These are phyloP conservation scores for Mareca strepera DNA, from an alignment of 2,797 vertebrate genomes.

Conservation along the genomic window DNA sequence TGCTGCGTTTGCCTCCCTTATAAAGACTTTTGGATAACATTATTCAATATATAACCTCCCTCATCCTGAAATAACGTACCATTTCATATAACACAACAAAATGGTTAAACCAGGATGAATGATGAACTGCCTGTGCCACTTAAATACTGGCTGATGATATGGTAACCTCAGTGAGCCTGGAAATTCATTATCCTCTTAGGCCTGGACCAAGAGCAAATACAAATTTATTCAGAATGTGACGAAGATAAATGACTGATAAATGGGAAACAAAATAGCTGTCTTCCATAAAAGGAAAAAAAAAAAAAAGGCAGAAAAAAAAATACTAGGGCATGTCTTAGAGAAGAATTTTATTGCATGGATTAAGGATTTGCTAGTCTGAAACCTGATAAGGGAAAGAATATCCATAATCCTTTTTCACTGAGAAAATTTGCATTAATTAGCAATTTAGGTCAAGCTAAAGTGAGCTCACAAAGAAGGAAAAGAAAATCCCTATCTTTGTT, in stretches of 20 bases:
- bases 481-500: conserved; percentile 13
- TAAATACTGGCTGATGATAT: not conserved
- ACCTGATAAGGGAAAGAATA: conserved; percentile 33
- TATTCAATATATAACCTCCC: not conserved
- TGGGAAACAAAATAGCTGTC: not conserved
- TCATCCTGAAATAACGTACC: not conserved
- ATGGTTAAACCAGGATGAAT: not conserved
- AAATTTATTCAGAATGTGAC: conserved; percentile 36
- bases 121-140: not conserved
- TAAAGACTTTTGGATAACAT: not conserved
- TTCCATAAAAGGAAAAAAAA: not conserved
- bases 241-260: conserved; percentile 36
- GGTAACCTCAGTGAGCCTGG: not conserved
- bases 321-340: not conserved
- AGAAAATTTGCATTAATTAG: conserved; percentile 71
- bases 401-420: conserved; percentile 28
- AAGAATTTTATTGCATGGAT: conserved; percentile 29
- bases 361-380: conserved; percentile 53
- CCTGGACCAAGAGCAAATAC: not conserved
- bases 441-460: conserved; percentile 62
- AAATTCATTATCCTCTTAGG: conserved; percentile 18
- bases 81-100: not conserved
- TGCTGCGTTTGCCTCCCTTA: not conserved
- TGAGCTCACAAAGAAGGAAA: not conserved
- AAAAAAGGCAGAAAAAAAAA: not conserved